phyloP scores from a whole-genome alignment of 2,113 vertebrate species.

The Anser cygnoides region DNA sequence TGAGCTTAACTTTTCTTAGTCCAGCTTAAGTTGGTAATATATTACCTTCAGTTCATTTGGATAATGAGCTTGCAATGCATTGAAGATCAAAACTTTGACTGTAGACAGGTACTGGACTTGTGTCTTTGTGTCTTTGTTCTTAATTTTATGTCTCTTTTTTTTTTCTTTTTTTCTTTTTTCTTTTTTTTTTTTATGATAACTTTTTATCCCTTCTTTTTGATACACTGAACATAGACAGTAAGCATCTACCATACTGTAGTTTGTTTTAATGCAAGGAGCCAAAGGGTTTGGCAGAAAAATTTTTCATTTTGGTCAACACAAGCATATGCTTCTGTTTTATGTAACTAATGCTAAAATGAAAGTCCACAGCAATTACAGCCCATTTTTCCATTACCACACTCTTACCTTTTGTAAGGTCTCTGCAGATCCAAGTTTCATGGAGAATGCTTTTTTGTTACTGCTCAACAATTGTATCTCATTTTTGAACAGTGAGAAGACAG shows the following conservation, averaged over 20 bases:
- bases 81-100: background rate
- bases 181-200: background rate
- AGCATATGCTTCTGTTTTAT: constrained; percentile 36
- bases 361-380: background rate
- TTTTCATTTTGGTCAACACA: constrained; percentile 52
- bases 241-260: background rate
- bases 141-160: background rate
- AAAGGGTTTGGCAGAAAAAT: constrained; percentile 15
- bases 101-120: background rate
- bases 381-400: constrained; percentile 51
- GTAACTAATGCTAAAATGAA: constrained; percentile 29
- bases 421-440: background rate
- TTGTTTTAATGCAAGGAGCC: constrained; percentile 51
- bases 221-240: background rate
- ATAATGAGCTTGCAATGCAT: background rate
- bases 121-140: background rate
- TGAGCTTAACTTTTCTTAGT: background rate
- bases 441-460: constrained; percentile 36
- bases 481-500: background rate
- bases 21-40: background rate
- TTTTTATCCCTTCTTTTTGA: background rate
- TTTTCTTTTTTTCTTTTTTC: background rate
- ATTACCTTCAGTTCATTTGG: background rate
- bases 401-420: constrained; percentile 35
- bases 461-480: background rate